Conservation (phyloP, 1,140 invertebrate species). For the Manduca sexta region DNA sequence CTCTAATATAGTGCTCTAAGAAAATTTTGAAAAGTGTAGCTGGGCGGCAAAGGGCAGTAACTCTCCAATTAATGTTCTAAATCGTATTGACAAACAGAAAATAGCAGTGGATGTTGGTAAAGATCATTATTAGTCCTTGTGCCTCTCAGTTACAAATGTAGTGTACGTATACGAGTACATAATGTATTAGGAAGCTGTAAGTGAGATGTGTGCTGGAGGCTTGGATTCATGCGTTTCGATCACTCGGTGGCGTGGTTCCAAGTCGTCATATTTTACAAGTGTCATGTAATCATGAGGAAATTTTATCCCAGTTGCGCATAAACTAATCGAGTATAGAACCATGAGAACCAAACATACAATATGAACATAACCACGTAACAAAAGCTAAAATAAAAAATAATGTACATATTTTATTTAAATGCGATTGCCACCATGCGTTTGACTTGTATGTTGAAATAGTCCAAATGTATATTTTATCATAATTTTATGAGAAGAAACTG, state of each 20-base stretch:
- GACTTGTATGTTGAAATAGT: too few species aligned
- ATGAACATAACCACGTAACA: background rate
- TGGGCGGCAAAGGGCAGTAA: conserved; percentile 60
- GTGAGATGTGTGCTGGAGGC: conserved; percentile 70
- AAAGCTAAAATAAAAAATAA: background rate
- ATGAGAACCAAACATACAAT: too few species aligned
- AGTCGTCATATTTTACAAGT: conserved; percentile 62
- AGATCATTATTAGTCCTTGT: conserved; percentile 38
- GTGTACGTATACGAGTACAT: conserved; percentile 49
- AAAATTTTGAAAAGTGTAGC: conserved; percentile 49
- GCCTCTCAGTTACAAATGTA: conserved; percentile 64
- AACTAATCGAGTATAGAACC: too few species aligned
- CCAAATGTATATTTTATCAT: too few species aligned
- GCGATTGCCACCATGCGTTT: conserved; percentile 15
- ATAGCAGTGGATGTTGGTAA: background rate
- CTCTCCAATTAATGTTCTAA: conserved; percentile 9
- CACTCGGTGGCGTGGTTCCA: conserved; percentile 72
- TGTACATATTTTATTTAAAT: conserved; percentile 6
- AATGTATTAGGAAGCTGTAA: conserved; percentile 69
- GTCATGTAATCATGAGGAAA: conserved; percentile 49
- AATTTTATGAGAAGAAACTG: too few species aligned
- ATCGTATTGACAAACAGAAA: background rate
- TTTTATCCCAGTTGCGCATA: conserved; percentile 4
- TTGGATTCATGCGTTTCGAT: conserved; percentile 69
- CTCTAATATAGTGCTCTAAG: conserved; percentile 63